Conservation (phyloP, 2,888 invertebrate species). For the Acanthococcus lagerstroemiae region DNA sequence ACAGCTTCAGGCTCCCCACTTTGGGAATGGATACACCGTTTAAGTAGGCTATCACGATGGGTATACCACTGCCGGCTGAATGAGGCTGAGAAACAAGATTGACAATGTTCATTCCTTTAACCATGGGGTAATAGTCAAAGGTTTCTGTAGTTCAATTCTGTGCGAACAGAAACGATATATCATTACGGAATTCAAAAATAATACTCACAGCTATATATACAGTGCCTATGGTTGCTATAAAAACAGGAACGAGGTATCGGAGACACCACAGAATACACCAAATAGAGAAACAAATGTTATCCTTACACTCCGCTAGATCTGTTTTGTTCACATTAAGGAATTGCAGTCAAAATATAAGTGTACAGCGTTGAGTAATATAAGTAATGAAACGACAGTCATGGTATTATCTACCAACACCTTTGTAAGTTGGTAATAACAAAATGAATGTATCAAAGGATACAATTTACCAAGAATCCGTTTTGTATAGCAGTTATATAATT, state of each 20-base stretch:
- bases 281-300: no score
- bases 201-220: slow-evolving; percentile 37
- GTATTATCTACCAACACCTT: no score
- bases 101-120: no score
- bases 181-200: not conserved
- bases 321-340: no score
- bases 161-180: not conserved
- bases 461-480: slow-evolving; percentile 39
- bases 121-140: no score
- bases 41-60: slow-evolving; percentile 54
- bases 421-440: no score
- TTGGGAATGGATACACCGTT: slow-evolving; percentile 53
- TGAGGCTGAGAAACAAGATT: slow-evolving; percentile 9
- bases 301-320: no score
- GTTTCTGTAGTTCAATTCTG: no score
- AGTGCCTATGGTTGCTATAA: slow-evolving; percentile 36
- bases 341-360: no score
- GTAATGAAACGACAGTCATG: no score
- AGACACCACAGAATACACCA: slow-evolving; percentile 33
- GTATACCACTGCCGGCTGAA: slow-evolving; percentile 50
- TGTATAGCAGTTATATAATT: slow-evolving; percentile 45
- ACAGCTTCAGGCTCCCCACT: slow-evolving; percentile 49
- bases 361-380: no score
- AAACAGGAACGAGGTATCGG: slow-evolving; percentile 35
- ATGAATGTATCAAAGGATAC: slow-evolving; percentile 25